Conservation (phyloP, 2,113 vertebrate genomes). For the Baryphthengus martii region DNA sequence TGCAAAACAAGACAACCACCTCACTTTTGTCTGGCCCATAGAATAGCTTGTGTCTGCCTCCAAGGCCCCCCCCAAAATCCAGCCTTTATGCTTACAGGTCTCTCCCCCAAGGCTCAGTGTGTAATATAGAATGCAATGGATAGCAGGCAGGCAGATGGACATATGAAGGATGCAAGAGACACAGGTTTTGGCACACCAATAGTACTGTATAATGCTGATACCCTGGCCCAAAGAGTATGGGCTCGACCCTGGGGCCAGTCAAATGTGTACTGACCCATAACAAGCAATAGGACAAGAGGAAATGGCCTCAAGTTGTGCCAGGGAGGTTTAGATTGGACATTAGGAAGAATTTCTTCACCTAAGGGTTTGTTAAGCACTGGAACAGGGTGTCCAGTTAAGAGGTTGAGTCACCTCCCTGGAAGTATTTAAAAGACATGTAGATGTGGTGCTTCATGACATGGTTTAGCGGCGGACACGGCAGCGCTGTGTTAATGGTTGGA, state of each 20-base stretch:
- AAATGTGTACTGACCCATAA: neutral
- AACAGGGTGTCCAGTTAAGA: neutral
- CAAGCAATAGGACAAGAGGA: neutral
- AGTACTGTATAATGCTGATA: neutral
- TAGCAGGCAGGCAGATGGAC: neutral
- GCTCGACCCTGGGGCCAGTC: neutral
- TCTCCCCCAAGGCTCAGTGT: neutral
- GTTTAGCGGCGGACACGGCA: neutral
- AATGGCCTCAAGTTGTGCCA: neutral
- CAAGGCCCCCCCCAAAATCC: neutral
- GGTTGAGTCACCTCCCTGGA: neutral
- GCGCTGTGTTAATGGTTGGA: neutral
- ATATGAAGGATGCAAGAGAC: neutral
- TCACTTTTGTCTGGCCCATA: neutral
- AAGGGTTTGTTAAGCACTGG: neutral
- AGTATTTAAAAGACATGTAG: neutral
- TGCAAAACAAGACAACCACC: neutral
- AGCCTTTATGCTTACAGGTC: neutral
- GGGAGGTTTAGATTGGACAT: neutral
- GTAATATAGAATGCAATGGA: neutral
- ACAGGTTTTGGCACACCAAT: neutral
- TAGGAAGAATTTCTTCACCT: neutral
- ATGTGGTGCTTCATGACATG: neutral
- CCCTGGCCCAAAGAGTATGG: fast-evolving
- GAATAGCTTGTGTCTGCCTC: neutral